These are phyloP conservation scores for Takifugu bimaculatus DNA, from an alignment of 2,113 vertebrate genomes.

Conservation along the genomic window DNA sequence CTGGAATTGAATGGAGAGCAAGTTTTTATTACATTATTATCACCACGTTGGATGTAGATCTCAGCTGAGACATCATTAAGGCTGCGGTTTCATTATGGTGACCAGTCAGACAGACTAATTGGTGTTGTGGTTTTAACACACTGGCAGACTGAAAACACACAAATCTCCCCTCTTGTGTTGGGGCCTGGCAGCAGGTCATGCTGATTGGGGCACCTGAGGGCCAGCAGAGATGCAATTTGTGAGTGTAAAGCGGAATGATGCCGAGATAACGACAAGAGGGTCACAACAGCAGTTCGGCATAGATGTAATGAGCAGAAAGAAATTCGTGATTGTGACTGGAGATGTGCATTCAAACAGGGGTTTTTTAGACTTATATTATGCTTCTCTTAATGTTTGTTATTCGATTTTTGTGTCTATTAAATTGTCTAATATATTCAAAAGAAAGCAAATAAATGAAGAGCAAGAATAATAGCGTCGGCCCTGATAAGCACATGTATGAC, in stretches of 20 bases:
- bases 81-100: conserved; percentile 15
- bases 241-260: conserved; percentile 30
- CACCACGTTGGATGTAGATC: conserved; percentile 1
- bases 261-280: conserved; percentile 50
- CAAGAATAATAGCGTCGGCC: no score
- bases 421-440: conserved; percentile 8
- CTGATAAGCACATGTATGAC: background rate
- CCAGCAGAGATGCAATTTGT: conserved; percentile 31
- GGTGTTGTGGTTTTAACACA: conserved; percentile 43
- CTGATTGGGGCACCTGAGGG: conserved; percentile 45
- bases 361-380: background rate
- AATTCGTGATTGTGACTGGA: conserved; percentile 18
- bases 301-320: conserved; percentile 51
- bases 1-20: no score
- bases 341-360: background rate
- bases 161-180: conserved; percentile 10
- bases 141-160: conserved; percentile 18
- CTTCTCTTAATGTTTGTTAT: no score
- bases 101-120: conserved; percentile 50
- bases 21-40: background rate
- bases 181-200: conserved; percentile 46
- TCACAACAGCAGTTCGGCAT: conserved; percentile 42
- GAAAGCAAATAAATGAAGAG: background rate
- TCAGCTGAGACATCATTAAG: conserved; percentile 20
- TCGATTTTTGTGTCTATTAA: no score